phyloP scores from a whole-genome alignment of 2,113 vertebrate species.

The Pampusana beccarii region DNA sequence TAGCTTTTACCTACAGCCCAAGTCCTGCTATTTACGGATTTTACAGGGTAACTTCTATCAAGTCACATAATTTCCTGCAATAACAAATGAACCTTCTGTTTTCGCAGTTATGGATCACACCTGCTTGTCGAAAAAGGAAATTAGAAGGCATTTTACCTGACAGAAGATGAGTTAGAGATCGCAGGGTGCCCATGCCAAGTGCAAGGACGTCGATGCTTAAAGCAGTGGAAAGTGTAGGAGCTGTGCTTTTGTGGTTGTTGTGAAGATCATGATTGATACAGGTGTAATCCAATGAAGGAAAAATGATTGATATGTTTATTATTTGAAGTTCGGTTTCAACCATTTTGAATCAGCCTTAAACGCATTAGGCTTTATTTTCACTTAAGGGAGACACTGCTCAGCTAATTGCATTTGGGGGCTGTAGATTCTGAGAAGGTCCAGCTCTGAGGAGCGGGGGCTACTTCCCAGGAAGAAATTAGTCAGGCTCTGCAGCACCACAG shows the following conservation, averaged over 20 bases:
- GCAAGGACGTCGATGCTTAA: neutral
- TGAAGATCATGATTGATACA: conserved; percentile 19
- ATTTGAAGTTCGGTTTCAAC: neutral
- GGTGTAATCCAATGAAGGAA: neutral
- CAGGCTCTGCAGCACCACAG: neutral
- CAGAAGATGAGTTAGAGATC: neutral
- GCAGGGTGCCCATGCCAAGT: neutral
- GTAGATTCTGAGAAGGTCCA: neutral
- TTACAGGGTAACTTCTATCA: neutral
- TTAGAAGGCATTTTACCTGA: neutral
- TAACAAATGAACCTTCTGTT: neutral
- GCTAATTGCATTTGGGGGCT: neutral
- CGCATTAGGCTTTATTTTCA: neutral
- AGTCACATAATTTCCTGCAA: neutral
- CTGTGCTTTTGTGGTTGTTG: neutral
- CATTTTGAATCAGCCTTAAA: neutral
- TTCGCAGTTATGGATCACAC: neutral
- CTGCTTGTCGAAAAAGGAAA: neutral
- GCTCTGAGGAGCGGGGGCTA: neutral
- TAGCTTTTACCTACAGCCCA: neutral
- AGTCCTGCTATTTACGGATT: neutral
- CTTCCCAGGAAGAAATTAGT: neutral
- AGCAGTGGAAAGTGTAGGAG: neutral
- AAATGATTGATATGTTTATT: conserved; percentile 53
- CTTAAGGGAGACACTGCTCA: neutral